Evolutionary conservation across 1,140 invertebrate species (phyloP).

Genomic region (Dinothrombium tinctorium): DNA sequence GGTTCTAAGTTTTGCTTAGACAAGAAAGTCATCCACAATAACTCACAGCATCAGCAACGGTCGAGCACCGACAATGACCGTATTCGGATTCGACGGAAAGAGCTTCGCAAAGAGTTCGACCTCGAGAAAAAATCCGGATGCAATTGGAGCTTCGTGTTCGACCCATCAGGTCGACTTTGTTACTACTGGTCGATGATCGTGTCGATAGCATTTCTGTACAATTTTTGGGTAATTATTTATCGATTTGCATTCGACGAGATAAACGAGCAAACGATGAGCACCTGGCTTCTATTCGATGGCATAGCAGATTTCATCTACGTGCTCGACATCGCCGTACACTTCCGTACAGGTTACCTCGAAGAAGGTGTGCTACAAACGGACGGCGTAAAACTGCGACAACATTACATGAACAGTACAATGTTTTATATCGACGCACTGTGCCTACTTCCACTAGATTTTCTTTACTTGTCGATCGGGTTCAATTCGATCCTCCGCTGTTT

Average conservation of each 20-base stretch:
- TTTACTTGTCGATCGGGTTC: constrained; percentile 92
- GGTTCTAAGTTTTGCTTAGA: background rate
- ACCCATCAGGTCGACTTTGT: constrained; percentile 50
- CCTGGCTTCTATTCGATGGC: constrained; percentile 94
- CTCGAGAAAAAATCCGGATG: no score
- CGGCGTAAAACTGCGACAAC: constrained; percentile 64
- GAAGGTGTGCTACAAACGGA: constrained; percentile 91
- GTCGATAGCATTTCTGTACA: constrained; percentile 90
- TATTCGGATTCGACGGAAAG: constrained; percentile 25
- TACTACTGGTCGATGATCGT: constrained; percentile 95
- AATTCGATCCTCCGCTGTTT: constrained; percentile 89
- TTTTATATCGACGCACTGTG: constrained; percentile 98
- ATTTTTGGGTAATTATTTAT: constrained; percentile 97
- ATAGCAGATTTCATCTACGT: constrained; percentile 86
- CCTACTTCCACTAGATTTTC: constrained; percentile 84
- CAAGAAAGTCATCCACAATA: constrained; percentile 17
- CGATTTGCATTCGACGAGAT: constrained; percentile 84
- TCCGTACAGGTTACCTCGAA: constrained; percentile 84
- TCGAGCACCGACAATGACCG: constrained; percentile 13
- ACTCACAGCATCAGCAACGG: constrained; percentile 17
- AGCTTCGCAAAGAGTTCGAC: constrained; percentile 39
- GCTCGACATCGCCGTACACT: constrained; percentile 86
- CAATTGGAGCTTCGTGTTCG: constrained; percentile 52
- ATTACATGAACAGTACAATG: constrained; percentile 95
- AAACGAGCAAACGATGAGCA: constrained; percentile 42